A percentile compares a stretch with the other conserved stretches of the same genome.
These are phyloP conservation scores for Terebella lapidaria DNA, from an alignment of 2,888 invertebrate species.

Conservation along the genomic window DNA sequence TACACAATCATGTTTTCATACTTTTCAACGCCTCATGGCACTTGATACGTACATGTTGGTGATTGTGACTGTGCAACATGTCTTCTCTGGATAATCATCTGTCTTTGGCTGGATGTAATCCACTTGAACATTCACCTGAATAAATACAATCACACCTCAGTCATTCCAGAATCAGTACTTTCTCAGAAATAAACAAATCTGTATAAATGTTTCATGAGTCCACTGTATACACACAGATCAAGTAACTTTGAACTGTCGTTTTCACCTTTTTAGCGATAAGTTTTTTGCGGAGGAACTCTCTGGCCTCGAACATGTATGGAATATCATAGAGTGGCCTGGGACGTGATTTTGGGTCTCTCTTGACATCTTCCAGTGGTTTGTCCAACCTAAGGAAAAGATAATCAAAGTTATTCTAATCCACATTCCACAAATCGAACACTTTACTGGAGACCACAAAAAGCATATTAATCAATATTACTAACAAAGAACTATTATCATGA, in stretches of 20 bases:
- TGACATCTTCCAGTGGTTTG: conserved; percentile 14
- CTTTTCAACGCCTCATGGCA: background rate
- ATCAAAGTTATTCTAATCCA: background rate
- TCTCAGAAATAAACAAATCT: no score
- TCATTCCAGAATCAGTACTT: background rate
- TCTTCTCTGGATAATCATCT: conserved; percentile 81
- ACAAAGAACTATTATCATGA: no score
- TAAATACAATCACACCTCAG: background rate
- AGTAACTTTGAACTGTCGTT: no score
- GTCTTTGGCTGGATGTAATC: conserved; percentile 96
- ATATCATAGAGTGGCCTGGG: conserved; percentile 87
- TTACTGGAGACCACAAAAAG: no score
- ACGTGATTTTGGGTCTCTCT: conserved; percentile 28
- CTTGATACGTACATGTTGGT: conserved; percentile 15
- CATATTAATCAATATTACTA: no score
- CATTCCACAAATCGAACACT: background rate
- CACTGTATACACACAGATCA: no score
- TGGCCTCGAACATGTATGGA: conserved; percentile 97
- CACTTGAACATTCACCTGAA: conserved; percentile 71
- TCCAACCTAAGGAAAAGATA: no score
- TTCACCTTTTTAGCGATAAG: conserved; percentile 72
- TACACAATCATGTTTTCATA: no score
- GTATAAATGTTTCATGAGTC: no score
- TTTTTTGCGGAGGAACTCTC: conserved; percentile 93
- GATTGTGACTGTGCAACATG: conserved; percentile 81